Base-by-base conservation (phyloP, 2,113 vertebrate species). In the Taurulus bubalis region DNA sequence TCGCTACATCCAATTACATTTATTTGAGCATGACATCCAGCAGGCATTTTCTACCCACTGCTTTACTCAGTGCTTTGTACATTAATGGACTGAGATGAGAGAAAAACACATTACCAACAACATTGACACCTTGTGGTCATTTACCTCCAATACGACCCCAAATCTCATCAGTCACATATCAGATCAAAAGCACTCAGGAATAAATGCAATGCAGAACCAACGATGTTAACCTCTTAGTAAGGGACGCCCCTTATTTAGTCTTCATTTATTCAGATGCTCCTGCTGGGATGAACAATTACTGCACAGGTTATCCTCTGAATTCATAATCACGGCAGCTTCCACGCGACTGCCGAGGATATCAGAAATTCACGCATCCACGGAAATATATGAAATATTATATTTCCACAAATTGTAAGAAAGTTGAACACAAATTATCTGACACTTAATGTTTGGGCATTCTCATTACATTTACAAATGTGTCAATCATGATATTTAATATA, bases 51-150 rank as follows among this genome's bases (percentile, higher is more conserved):
- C 73, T 63, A 32, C 72, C 82, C 69, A 12, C 85, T 65, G 70
- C 68, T 84, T 49, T 38, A 59, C 42, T 77, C 71, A 0, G 6
- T 38, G 32, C 15, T 18, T 80, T 76, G 47, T 22, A 60, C 77
- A 75, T 70, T 73, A 77, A 78, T 76, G 69, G 45, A 80, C 77
- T 38, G 24, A 81, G 79, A 80, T 58, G 75, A 79, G 47, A 63
- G 32, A 28, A 63, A 79, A 68, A 49, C 1, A 69, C 55, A 30
- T 68, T 30, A 80, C 79, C 45, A 14, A 59, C 87, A 90, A 88
- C 89, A 91, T 87, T 89, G 88, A 93, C 92, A 90, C 88, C 90
- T 91, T 87, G 89, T 90, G 92, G 89, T 85, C 89, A 85, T 34
- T 74, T 64, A 40, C 60, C 47, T 85, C 74, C 20, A 71, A 64